Base-by-base conservation (phyloP, 2,888 invertebrate species). In the Chloromyia formosa region DNA sequence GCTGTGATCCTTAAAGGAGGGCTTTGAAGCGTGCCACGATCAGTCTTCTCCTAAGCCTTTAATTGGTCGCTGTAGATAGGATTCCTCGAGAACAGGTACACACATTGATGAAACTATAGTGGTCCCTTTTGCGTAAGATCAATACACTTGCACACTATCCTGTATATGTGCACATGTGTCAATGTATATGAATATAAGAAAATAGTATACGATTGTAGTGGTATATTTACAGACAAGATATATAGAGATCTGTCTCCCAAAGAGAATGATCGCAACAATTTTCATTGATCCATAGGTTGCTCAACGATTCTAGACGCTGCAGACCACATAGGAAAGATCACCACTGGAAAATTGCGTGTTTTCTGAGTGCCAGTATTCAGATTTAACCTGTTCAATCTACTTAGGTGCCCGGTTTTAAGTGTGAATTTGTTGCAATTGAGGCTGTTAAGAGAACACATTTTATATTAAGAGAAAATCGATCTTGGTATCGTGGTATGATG, bases 351-450 rank as follows among this genome's bases (percentile, higher is more conserved):
- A 42, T 40, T 62, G 40, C 62, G 62, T 40, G 27, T 18, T 62
- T 62, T n/a, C 40, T 9, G 10, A 40, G 23, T 40, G 62, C 62
- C 5, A 3, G 49, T n/a, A n/a, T 49, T 62, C 35, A 40, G 62
- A 62, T 40, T 62, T 12, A 62, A 62, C 62, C 62, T 62, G 62
- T 62, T 14, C 27, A 35, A 62, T 62, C 18, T 62, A 62, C 62
- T 62, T 62, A 62, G 14, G n/a, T 49, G 16, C 10, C 16, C 49
- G 10, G 2, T 49, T 49, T 49, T 10, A 12, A 35, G 49, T 49
- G 49, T n/a, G 49, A 49, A 49, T 35, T n/a, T n/a, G n/a, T n/a
- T 9, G 42, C 42, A 42, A 42, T 42, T 42, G 42, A 42, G 42
- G 42, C 49, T 12, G 4, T 49, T 49, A 49, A 49, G 49, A 49